Percentiles rank a stretch among this genome's conserved stretches.
These are phyloP conservation scores for Phataginus tricuspis DNA, from an alignment of 2,797 vertebrate genomes.

Conservation along the genomic window DNA sequence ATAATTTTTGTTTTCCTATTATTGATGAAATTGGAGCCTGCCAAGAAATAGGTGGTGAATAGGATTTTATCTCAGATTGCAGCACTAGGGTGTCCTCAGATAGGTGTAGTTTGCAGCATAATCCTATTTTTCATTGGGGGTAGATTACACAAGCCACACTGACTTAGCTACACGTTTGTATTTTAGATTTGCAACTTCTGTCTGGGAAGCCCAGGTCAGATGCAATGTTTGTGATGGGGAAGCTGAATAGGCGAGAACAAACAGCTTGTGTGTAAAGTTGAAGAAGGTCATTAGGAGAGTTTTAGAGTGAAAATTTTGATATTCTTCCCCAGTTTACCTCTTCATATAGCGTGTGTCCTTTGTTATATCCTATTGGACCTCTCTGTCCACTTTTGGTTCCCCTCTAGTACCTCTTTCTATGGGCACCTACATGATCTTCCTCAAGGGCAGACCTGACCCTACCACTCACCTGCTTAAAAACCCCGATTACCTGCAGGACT, in stretches of 20 bases:
- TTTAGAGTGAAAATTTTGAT: neutral
- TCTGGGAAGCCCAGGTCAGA: neutral
- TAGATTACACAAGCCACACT: accelerated
- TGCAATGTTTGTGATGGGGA: neutral
- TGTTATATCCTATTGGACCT: neutral
- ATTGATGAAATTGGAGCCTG: neutral
- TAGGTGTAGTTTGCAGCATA: neutral
- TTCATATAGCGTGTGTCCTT: neutral
- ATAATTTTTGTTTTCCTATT: neutral
- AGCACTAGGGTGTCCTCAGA: too few species aligned
- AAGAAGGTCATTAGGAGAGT: neutral
- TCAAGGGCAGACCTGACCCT: neutral
- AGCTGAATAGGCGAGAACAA: neutral
- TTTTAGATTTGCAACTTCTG: neutral
- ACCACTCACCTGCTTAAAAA: neutral
- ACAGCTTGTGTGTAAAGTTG: neutral
- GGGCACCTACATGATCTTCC: neutral
- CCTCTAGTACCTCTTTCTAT: neutral
- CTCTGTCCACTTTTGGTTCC: neutral
- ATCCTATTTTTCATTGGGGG: neutral
- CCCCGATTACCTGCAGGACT: neutral
- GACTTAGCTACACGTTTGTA: neutral
- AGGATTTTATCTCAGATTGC: neutral
- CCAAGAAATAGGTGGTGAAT: too few species aligned
- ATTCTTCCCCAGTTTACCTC: neutral